Evolutionary conservation across 2,797 vertebrate species (phyloP), one percentile per base, ranked within the genome.

Genomic region (Oryzias sinensis): DNA sequence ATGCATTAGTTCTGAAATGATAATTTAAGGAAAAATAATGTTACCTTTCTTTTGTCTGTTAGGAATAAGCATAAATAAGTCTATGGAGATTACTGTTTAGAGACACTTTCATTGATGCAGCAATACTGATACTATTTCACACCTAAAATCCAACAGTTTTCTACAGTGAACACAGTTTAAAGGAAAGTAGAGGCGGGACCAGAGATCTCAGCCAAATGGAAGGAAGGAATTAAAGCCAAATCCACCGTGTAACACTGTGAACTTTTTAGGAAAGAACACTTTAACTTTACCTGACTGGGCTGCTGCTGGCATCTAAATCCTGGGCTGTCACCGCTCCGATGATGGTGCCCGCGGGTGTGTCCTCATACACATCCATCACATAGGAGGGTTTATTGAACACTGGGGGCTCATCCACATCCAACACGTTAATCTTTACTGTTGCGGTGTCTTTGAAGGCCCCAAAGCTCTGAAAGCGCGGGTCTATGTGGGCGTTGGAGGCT

Each of bases 361-460:
- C 96, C 72, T 99, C 97, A 1, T 96, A 96, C 48, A 99, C 97
- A 73, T 99, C 96, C 97, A 99, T 99, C 18, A 91, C 91, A 78
- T 99, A 99, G 17, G 87, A 57, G 0, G 92, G 91, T 78, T 94
- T 97, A 90, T 94, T 97, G 86, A 99, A 99, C 41, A 97, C 92
- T 0, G 97, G 97, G 1, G 97, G 96, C 82, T 99, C 97, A 14
- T 97, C 96, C 83, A 96, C 95, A 68, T 99, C 97, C 81, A 98
- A 57, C 16, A 99, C 93, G 33, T 95, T 98, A 81, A 99, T 94
- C 89, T 97, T 98, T 82, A 99, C 95, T 0, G 97, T 98, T 3
- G 97, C 97, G 0, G 95, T 98, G 82, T 99, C 97, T 85, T 97
- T 98, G 85, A 97, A 99, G 3, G 96, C 95, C 41, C 97, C 97